These are phyloP conservation scores for Agrochola macilenta DNA, from an alignment of 2,888 invertebrate species.

Conservation along the genomic window DNA sequence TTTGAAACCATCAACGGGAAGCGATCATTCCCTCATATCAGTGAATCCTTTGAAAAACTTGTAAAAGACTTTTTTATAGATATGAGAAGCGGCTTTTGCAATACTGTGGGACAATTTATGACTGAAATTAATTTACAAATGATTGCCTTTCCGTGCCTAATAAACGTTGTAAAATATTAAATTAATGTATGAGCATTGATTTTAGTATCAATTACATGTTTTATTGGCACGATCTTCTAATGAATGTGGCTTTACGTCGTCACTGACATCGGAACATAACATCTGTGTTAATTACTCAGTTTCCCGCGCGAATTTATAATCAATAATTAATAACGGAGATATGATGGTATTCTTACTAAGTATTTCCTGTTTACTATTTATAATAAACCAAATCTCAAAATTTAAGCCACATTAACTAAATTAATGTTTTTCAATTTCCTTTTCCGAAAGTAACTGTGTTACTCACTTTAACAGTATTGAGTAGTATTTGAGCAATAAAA, in stretches of 20 bases:
- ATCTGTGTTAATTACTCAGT: constrained; percentile 27
- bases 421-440: background rate
- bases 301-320: constrained; percentile 38
- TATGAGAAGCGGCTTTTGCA: background rate
- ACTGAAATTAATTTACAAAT: constrained; percentile 1
- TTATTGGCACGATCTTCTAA: constrained; percentile 26
- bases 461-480: background rate
- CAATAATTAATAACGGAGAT: background rate
- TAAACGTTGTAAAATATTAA: constrained; percentile 27
- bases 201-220: constrained; percentile 16
- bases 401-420: background rate
- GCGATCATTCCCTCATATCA: background rate
- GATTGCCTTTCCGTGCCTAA: constrained; percentile 24
- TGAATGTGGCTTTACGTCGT: constrained; percentile 1
- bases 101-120: background rate
- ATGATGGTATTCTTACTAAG: background rate
- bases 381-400: background rate
- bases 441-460: background rate
- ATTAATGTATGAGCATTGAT: constrained; percentile 14
- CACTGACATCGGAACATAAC: background rate
- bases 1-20: background rate
- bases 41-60: background rate
- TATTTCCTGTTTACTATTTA: constrained; percentile 20
- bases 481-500: background rate
- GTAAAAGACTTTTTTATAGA: no score